Percentiles rank a stretch among this genome's conserved stretches.
phyloP scores from a whole-genome alignment of 2,888 invertebrate species.

The Smittia sp. region DNA sequence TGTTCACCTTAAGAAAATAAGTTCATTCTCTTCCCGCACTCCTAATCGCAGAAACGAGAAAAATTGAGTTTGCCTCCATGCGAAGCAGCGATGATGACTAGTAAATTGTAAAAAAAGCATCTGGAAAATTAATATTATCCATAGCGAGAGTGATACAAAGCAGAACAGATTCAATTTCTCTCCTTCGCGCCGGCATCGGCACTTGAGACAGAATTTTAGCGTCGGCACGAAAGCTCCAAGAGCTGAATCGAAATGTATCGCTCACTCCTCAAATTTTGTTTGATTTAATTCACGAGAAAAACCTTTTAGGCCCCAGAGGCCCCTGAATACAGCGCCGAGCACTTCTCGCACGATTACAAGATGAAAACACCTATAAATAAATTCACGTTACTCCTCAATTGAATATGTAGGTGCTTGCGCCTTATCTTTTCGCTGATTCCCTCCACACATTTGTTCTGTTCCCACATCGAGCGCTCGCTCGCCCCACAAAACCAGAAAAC shows the following conservation, averaged over 20 bases:
- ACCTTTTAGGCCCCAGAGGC: neutral
- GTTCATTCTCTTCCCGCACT: neutral
- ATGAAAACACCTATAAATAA: neutral
- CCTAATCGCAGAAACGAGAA: constrained; percentile 2
- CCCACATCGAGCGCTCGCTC: neutral
- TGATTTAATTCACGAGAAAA: constrained; percentile 6
- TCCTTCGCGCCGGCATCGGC: neutral
- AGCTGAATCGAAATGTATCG: no score
- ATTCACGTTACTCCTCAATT: constrained; percentile 38
- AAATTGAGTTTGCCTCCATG: constrained; percentile 30
- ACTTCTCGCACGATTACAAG: constrained; percentile 19
- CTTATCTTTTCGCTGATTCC: neutral
- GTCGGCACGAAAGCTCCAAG: neutral
- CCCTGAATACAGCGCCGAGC: constrained; percentile 10
- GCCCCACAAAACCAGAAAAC: neutral
- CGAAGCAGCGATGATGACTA: constrained; percentile 29
- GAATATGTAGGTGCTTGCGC: constrained; percentile 32
- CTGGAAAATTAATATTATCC: constrained; percentile 33
- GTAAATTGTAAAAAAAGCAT: constrained; percentile 38
- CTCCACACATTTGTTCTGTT: neutral
- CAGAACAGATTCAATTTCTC: constrained; percentile 7
- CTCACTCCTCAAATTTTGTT: neutral
- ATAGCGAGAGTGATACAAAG: neutral
- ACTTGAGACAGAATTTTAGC: neutral
- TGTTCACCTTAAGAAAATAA: neutral